Percentiles rank a stretch among this genome's conserved stretches.
phyloP scores from a whole-genome alignment of 2,113 vertebrate genomes.

The Stigmatopora argus region DNA sequence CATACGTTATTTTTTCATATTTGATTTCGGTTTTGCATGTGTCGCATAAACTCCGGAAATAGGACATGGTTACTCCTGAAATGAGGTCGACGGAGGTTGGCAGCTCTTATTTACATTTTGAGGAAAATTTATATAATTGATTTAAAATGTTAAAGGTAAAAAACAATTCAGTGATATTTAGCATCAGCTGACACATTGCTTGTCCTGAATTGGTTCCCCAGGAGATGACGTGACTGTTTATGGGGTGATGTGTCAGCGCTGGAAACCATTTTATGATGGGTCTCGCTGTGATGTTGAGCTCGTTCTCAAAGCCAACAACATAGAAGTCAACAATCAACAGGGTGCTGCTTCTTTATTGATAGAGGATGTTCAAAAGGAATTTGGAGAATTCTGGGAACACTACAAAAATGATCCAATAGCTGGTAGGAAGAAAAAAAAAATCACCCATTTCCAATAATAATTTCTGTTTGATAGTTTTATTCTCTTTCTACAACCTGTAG shows the following conservation, averaged over 20 bases:
- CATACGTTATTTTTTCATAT: too few relatives aligned
- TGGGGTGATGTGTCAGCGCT: constrained; percentile 88
- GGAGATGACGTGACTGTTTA: constrained; percentile 93
- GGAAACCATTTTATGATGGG: constrained; percentile 81
- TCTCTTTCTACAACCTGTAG: constrained; percentile 56
- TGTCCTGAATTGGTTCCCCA: constrained; percentile 32
- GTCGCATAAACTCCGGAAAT: too few relatives aligned
- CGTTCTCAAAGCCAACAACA: constrained; percentile 87
- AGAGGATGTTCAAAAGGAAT: constrained; percentile 84
- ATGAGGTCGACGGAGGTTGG: too few relatives aligned
- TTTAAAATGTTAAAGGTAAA: not conserved
- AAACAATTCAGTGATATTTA: not conserved
- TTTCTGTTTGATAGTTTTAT: not conserved
- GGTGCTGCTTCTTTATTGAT: constrained; percentile 69
- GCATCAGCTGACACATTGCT: not conserved
- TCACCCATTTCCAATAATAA: not conserved
- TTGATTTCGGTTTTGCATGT: too few relatives aligned
- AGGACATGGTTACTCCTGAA: too few relatives aligned
- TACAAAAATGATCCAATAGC: constrained; percentile 77
- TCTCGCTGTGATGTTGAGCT: constrained; percentile 85
- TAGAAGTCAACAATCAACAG: constrained; percentile 91
- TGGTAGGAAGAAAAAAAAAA: constrained; percentile 62
- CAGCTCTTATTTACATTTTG: too few relatives aligned
- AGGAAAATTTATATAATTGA: not conserved
- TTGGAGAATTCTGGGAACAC: constrained; percentile 84